Conservation (phyloP, 2,888 invertebrate species). For the Abrostola triplasia region DNA sequence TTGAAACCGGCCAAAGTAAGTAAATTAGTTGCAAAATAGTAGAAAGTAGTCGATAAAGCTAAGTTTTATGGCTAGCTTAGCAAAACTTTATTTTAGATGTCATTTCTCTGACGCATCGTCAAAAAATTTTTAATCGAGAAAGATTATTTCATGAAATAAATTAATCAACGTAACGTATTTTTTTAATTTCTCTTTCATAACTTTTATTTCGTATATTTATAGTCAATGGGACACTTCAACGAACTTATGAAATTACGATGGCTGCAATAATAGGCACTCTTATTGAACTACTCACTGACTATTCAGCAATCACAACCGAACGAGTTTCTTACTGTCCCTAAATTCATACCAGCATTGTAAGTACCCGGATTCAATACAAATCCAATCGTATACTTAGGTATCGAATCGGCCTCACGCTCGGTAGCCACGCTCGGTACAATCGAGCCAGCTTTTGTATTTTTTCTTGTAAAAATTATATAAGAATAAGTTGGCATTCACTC, state of each 20-base stretch:
- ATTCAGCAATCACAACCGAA: background rate
- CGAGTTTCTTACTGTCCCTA: background rate
- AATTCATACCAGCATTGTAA: background rate
- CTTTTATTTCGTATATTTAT: no score
- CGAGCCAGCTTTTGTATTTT: background rate
- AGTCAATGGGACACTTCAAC: no score
- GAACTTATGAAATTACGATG: no score
- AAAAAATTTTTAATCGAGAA: no score
- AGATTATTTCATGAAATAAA: no score
- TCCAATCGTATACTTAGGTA: background rate
- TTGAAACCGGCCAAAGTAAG: conserved; percentile 12
- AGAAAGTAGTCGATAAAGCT: conserved; percentile 32
- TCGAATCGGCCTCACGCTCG: background rate
- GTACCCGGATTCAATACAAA: background rate
- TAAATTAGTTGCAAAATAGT: conserved; percentile 50
- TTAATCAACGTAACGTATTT: no score
- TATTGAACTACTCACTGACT: no score
- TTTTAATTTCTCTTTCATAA: no score
- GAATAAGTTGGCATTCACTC: conserved; percentile 41
- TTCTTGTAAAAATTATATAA: conserved; percentile 25
- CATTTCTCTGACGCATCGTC: background rate
- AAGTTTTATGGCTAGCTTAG: conserved; percentile 13
- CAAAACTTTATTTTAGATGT: conserved; percentile 1
- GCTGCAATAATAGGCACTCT: no score
- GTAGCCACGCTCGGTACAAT: background rate